Percentiles rank a stretch among this genome's conserved stretches.
phyloP scores from a whole-genome alignment of 2,888 invertebrate species.

The Harpalus rufipes region DNA sequence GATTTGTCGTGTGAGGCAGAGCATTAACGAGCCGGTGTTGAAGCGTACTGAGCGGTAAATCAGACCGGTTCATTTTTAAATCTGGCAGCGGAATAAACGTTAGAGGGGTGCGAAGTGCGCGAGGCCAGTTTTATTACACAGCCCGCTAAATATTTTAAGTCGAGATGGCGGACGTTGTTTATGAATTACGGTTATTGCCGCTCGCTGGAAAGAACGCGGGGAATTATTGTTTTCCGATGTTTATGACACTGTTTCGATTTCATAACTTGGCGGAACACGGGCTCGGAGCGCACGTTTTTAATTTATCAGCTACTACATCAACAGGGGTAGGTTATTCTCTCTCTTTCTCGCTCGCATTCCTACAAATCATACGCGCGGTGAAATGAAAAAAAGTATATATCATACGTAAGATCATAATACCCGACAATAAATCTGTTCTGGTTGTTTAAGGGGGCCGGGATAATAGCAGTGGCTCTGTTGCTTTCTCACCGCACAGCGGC shows the following conservation, averaged over 20 bases:
- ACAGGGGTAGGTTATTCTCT: slow-evolving; percentile 72
- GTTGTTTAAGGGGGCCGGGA: slow-evolving; percentile 66
- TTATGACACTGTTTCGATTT: slow-evolving; percentile 79
- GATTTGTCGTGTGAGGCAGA: slow-evolving; percentile 45
- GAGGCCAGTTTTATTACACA: slow-evolving; percentile 51
- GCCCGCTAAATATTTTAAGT: slow-evolving; percentile 66
- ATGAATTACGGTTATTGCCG: slow-evolving; percentile 74
- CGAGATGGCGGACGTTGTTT: slow-evolving; percentile 68
- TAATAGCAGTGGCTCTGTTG: slow-evolving; percentile 52
- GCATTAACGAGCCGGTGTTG: slow-evolving; percentile 34
- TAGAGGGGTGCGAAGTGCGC: slow-evolving; percentile 35
- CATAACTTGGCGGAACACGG: slow-evolving; percentile 76
- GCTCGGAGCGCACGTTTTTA: slow-evolving; percentile 77
- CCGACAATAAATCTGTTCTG: slow-evolving; percentile 67
- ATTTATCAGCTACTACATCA: slow-evolving; percentile 77
- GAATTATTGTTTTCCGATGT: slow-evolving; percentile 79
- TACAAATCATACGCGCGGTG: slow-evolving; percentile 74
- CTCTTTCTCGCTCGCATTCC: slow-evolving; percentile 70
- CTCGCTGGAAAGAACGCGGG: slow-evolving; percentile 71
- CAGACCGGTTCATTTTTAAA: slow-evolving; percentile 54
- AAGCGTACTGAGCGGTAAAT: slow-evolving; percentile 41
- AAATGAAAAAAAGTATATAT: slow-evolving; percentile 75
- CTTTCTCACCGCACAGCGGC: slow-evolving; percentile 68
- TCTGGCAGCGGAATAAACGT: slow-evolving; percentile 55
- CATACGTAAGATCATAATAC: slow-evolving; percentile 67